Evolutionary conservation across 1,140 invertebrate species (phyloP), one percentile per base, ranked within the genome.

Genomic region (Condylostylus longicornis): DNA sequence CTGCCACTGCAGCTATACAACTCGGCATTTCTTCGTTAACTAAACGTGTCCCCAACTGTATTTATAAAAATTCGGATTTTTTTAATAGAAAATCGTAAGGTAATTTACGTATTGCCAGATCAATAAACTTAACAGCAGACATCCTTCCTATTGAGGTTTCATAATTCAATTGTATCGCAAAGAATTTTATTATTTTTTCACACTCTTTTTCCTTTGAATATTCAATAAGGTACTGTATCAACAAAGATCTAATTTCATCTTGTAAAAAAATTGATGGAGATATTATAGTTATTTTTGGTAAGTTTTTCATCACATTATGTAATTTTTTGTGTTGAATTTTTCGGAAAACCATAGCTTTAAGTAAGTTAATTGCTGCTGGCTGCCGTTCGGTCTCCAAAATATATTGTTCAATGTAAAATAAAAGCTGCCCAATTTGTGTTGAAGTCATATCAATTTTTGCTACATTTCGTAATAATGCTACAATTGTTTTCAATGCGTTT

Each of bases 371-470:
- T 1, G 87, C 88, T 10, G 85, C 86, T 0, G 82, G 73, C 51
- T 94, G 87, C 49, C 77, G 75, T 18, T 82, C 80, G 23, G 74
- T 66, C 49, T 89, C 84, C 47, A 87, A 70, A 17, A 96, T 69
- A 58, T 97, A 88, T 58, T 89, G 79, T 54, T 96, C 90, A 1
- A 76, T 80, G 44, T 95, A 95, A 1, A 85, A 65, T 2, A 98
- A 58, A 2, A 97, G 57, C 2, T 82, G 72, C 53, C 86, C 80
- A 10, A 93, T 58, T 50, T 95, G 85, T 14, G 87, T 77, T 2
- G 64, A 58, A 20, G 60, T 72, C 3, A 95, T 57, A 6, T 64
- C 68, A 49, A 82, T 74, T 32, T 76, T 71, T 10, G 45, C 27
- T 22, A 49, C 52, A 45, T 79, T 75, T 18, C 80, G 68, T 4